Base-by-base conservation (phyloP, 2,888 invertebrate genomes). In the Drosophila ochracea region DNA sequence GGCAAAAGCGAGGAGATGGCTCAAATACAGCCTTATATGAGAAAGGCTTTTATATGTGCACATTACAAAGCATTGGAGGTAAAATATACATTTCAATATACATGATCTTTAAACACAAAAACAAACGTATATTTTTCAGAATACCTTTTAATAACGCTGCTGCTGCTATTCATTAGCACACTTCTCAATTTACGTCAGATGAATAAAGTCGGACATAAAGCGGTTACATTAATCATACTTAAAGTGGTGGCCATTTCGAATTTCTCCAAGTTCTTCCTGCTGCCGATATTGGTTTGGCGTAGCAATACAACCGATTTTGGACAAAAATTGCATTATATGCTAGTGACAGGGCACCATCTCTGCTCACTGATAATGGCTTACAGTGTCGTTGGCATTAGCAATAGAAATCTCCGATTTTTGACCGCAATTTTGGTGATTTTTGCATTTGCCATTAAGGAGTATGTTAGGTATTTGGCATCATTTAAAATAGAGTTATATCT, bases 211-310 rank as follows among this genome's bases (percentile, higher is more conserved):
- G 84, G 89, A 4, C n/a, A 79, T 3, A 58, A 76, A 4, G 52
- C 74, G 4, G 80, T 81, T 28, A 68, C 78, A 5, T 57, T 90
- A 28, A 87, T 92, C 13, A 85, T 95, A 21, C 91, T 95, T 69
- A 95, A 95, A 86, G 94, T 95, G 1, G 94, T 95, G 74, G 94
- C 95, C 0, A 92, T 96, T 69, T 95, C 95, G 0, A 94, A 95
- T 90, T 94, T 94, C 86, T 95, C 95, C 61, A 93, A 94, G 21
- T 94, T 96, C 81, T 94, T 96, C 65, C 92, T 95, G 4, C 88
- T 96, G 25, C 96, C 96, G 0, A 94, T 94, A 84, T 92, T 95
- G 69, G 95, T 96, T 73, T 96, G 96, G 96, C 92, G 92, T 28
- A 92, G 90, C 58, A 93, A 93, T 50, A 92, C 92, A 16, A 93